Evolutionary conservation across 2,797 vertebrate genomes (phyloP).

Genomic region (Chelon labrosus): DNA sequence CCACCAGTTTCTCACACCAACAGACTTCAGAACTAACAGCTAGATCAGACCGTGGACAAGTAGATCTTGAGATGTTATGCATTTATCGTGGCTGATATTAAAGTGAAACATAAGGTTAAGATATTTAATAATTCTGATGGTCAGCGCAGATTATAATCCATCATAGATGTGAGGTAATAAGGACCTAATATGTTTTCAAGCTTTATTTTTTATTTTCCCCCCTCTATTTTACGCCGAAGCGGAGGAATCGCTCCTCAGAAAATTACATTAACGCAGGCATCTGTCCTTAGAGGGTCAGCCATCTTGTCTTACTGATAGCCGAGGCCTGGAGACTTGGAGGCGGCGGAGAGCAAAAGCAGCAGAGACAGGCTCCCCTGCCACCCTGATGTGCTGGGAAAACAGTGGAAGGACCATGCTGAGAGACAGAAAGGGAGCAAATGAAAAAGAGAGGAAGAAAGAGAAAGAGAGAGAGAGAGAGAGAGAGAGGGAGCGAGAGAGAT

Average conservation of each 20-base stretch:
- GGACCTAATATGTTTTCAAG: slow-evolving; percentile 42
- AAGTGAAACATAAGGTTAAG: slow-evolving; percentile 8
- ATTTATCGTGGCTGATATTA: slow-evolving; percentile 12
- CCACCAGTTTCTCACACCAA: slow-evolving; percentile 66
- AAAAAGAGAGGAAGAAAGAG: slow-evolving; percentile 29
- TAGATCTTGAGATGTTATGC: slow-evolving; percentile 11
- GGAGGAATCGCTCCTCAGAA: slow-evolving; percentile 33
- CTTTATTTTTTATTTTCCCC: slow-evolving; percentile 23
- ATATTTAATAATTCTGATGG: slow-evolving; percentile 25
- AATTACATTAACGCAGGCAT: slow-evolving; percentile 56
- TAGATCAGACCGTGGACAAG: slow-evolving; percentile 45
- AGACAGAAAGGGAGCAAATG: slow-evolving; percentile 58
- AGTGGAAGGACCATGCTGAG: slow-evolving; percentile 58
- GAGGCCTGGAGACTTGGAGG: slow-evolving; percentile 62
- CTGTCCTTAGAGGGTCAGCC: slow-evolving; percentile 70
- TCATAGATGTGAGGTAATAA: slow-evolving; percentile 40
- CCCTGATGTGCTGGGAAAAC: slow-evolving; percentile 68
- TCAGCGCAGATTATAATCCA: slow-evolving; percentile 14
- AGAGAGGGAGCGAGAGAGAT: slow-evolving; percentile 27
- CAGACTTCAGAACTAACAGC: slow-evolving; percentile 54
- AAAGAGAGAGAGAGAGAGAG: slow-evolving; percentile 3
- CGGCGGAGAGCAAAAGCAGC: slow-evolving; percentile 44
- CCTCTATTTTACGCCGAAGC: slow-evolving; percentile 48
- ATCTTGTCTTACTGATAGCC: slow-evolving; percentile 65
- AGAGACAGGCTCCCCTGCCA: slow-evolving; percentile 58